Evolutionary conservation across 2,797 vertebrate genomes (phyloP), one percentile per base, ranked within the genome.

Genomic region (Lindbergichthys nudifrons): DNA sequence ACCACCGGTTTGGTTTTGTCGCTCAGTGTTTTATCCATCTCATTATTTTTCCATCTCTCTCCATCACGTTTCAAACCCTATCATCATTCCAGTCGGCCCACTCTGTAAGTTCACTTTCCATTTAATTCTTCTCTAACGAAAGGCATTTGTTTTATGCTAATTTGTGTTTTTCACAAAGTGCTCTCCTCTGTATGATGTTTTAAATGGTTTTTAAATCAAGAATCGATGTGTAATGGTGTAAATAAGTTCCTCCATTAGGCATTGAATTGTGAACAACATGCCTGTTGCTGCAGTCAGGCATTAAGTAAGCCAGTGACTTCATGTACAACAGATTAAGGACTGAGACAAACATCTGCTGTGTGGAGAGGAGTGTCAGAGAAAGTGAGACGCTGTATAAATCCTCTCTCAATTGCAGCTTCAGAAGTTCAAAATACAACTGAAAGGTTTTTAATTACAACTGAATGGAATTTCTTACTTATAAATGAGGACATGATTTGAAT

Each of bases 241-340:
- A 88, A 86, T 81, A 82, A 64, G 64, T 84, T 71, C 75, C 54
- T 83, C 82, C 86, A 83, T 92, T 87, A 87, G 76, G 60, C 51
- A 5, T 68, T 41, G 75, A 79, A 67, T 75, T 79, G 73, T 82
- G 83, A 79, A 86, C 86, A 71, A 51, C 78, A 45, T 77, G 87
- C 68, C 79, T 92, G 83, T 84, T 85, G 80, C 73, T 77, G 78
- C 73, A 74, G 71, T 73, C 59, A 43, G 65, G 58, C 85, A 79
- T 84, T 85, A 80, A 90, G 83, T 78, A 86, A 85, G 73, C 76
- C 58, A 71, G 54, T 80, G 86, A 89, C 70, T 90, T 89, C 85
- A 91, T 87, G 83, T 71, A 81, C 81, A 79, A 32, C 84, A 87
- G 93, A 93, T 94, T 93, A 94, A 71, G 43, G 77, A 43, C 79